A percentile compares a stretch with the other conserved stretches of the same genome.
Conservation (phyloP, 2,888 invertebrate genomes). For the Oscheius sp. region DNA sequence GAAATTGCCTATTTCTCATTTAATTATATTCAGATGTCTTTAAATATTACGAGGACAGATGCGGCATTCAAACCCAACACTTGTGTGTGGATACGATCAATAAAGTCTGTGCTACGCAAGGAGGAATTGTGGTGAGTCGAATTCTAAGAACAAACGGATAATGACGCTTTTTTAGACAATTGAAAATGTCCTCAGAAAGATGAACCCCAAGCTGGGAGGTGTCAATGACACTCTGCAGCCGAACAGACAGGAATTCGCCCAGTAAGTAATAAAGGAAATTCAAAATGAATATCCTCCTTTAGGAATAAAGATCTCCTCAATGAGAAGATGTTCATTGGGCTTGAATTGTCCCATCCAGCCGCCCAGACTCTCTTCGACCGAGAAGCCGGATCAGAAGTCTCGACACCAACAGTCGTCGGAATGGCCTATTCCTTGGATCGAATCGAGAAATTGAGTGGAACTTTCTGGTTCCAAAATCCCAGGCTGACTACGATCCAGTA, state of each 20-base stretch:
- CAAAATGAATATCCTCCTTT: too few relatives aligned
- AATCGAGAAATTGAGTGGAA: slow-evolving; percentile 12
- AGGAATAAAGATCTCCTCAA: slow-evolving; percentile 12
- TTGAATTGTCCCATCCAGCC: slow-evolving; percentile 49
- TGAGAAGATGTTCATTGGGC: slow-evolving; percentile 44
- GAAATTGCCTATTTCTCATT: not conserved
- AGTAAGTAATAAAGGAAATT: not conserved
- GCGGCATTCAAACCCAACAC: slow-evolving; percentile 44
- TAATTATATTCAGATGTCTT: slow-evolving; percentile 35
- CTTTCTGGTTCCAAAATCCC: slow-evolving; percentile 35
- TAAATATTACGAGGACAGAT: slow-evolving; percentile 40
- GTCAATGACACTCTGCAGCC: slow-evolving; percentile 35
- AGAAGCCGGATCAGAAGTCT: slow-evolving; percentile 30
- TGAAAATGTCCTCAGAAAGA: slow-evolving; percentile 51
- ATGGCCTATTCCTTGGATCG: slow-evolving; percentile 30
- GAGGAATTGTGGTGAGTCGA: too few relatives aligned
- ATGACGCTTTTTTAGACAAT: slow-evolving; percentile 37
- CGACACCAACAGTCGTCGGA: slow-evolving; percentile 55
- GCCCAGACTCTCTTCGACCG: slow-evolving; percentile 45
- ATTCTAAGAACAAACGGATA: too few relatives aligned
- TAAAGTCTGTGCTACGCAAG: slow-evolving; percentile 16
- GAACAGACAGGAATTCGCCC: not conserved
- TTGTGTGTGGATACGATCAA: slow-evolving; percentile 23
- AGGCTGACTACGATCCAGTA: not conserved
- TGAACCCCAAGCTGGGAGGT: slow-evolving; percentile 54